Percentiles rank a stretch among this genome's conserved stretches.
phyloP scores from a whole-genome alignment of 1,140 invertebrate species.

The Drosophila biarmipes region DNA sequence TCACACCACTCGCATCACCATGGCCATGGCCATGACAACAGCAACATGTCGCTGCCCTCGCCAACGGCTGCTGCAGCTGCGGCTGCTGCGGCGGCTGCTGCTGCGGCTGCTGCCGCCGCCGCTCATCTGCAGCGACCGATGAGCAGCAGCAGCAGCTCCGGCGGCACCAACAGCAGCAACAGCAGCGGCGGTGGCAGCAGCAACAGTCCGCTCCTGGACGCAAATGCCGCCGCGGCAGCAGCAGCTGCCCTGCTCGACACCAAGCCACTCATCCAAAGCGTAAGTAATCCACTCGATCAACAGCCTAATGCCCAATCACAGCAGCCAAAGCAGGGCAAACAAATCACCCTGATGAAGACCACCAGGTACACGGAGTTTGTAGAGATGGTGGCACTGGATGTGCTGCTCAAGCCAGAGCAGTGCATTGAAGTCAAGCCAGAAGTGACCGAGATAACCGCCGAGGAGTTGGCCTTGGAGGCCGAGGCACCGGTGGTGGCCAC shows the following conservation, averaged over 20 bases:
- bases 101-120: slow-evolving; percentile 72
- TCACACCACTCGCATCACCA: slow-evolving; percentile 68
- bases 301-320: slow-evolving; percentile 7
- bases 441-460: not conserved
- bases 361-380: slow-evolving; percentile 28
- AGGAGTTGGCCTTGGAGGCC: not conserved
- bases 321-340: slow-evolving; percentile 10
- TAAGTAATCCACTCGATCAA: slow-evolving; percentile 61
- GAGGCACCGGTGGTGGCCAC: not conserved
- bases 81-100: slow-evolving; percentile 78
- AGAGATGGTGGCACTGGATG: slow-evolving; percentile 19
- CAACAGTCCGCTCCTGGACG: slow-evolving; percentile 69
- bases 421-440: not conserved
- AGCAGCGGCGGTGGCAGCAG: slow-evolving; percentile 87
- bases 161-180: slow-evolving; percentile 85
- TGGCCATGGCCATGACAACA: slow-evolving; percentile 87
- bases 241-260: slow-evolving; percentile 78
- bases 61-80: slow-evolving; percentile 81
- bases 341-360: slow-evolving; percentile 23
- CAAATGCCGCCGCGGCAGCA: slow-evolving; percentile 67
- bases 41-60: slow-evolving; percentile 90
- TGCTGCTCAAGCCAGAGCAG: slow-evolving; percentile 8
- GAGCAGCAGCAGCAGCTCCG: slow-evolving; percentile 88
- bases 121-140: slow-evolving; percentile 85
- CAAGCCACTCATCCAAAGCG: slow-evolving; percentile 85